These are phyloP conservation scores for Nymphicus hollandicus DNA, from an alignment of 2,113 vertebrate genomes.

Conservation along the genomic window DNA sequence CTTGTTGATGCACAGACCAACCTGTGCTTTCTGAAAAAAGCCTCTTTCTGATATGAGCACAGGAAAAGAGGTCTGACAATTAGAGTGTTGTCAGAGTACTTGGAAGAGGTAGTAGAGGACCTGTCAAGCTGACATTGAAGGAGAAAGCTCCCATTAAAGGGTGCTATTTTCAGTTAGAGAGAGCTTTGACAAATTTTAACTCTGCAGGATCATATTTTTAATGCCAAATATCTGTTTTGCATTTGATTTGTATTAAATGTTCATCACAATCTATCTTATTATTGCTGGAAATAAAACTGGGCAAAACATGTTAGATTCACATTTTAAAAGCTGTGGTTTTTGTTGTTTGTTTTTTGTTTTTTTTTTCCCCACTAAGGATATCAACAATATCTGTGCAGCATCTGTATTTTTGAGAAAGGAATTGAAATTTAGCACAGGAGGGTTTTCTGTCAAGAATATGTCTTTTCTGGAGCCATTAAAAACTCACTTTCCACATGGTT, in stretches of 20 bases:
- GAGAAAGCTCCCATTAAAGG: background rate
- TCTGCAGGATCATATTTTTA: background rate
- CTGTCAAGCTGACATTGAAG: background rate
- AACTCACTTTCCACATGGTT: background rate
- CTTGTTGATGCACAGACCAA: background rate
- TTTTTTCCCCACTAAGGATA: background rate
- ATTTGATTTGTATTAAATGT: background rate
- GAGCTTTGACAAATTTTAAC: background rate
- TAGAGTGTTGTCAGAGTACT: background rate
- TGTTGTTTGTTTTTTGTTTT: too few relatives aligned
- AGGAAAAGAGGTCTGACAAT: background rate
- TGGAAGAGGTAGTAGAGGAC: background rate
- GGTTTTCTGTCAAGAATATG: background rate
- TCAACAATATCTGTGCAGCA: background rate
- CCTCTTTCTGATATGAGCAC: background rate
- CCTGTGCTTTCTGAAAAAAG: background rate
- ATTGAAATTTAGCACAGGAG: background rate
- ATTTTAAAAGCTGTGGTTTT: background rate
- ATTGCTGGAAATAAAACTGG: background rate
- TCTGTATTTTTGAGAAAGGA: background rate
- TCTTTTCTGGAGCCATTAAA: background rate
- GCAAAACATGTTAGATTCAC: background rate
- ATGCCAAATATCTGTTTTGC: background rate
- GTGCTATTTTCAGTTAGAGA: background rate
- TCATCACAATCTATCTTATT: background rate